Conservation (phyloP, 2,888 invertebrate species). For the Cordilura impudica region DNA sequence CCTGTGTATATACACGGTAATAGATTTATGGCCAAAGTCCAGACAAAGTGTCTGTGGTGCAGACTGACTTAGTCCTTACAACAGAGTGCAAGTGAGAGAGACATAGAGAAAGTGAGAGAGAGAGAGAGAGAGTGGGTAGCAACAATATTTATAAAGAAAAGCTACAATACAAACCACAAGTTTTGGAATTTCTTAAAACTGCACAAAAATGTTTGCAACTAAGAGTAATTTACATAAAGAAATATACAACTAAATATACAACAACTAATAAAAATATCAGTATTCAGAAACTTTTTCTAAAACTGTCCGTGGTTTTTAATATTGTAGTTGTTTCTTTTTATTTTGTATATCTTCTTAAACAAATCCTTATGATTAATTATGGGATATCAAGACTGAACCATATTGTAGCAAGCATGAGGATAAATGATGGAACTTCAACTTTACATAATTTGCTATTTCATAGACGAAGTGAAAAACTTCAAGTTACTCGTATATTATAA, state of each 20-base stretch:
- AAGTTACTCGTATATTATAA: background rate
- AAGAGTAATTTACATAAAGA: slow-evolving; percentile 52
- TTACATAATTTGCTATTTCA: background rate
- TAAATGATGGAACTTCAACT: slow-evolving; percentile 32
- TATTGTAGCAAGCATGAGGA: slow-evolving; percentile 30
- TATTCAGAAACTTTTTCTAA: background rate
- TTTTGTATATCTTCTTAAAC: too few species aligned
- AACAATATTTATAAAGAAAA: slow-evolving; percentile 41
- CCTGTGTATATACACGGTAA: slow-evolving; percentile 64
- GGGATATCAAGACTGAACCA: too few species aligned
- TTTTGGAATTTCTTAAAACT: slow-evolving; percentile 48
- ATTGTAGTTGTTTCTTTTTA: too few species aligned
- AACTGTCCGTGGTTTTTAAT: too few species aligned
- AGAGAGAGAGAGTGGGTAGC: background rate
- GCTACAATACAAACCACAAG: slow-evolving; percentile 41
- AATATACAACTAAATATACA: slow-evolving; percentile 42
- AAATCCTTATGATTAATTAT: too few species aligned
- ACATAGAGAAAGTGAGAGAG: too few species aligned
- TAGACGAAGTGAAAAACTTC: slow-evolving; percentile 47
- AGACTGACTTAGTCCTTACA: slow-evolving; percentile 62
- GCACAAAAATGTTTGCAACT: background rate
- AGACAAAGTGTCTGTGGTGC: slow-evolving; percentile 76
- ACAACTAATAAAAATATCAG: slow-evolving; percentile 9
- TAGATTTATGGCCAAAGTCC: slow-evolving; percentile 74
- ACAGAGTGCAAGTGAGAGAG: slow-evolving; percentile 1